Percentiles rank a stretch among this genome's conserved stretches.
phyloP scores from a whole-genome alignment of 2,888 invertebrate species.

The Calephelis perditalis region DNA sequence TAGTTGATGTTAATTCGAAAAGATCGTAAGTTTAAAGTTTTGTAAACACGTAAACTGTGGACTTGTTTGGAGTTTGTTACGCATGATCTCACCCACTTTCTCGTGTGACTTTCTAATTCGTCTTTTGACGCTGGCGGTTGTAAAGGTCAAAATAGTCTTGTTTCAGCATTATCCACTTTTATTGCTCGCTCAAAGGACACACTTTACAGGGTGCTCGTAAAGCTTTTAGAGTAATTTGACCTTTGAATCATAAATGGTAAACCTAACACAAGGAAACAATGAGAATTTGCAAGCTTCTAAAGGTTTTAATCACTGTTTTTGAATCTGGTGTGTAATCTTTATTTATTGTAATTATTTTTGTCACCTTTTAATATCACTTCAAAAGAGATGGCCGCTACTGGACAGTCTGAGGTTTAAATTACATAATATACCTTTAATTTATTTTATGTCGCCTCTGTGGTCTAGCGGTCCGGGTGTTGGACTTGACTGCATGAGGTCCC shows the following conservation, averaged over 20 bases:
- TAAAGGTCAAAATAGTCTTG: conserved; percentile 38
- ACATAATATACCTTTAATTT: too few species aligned
- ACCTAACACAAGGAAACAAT: conserved; percentile 1
- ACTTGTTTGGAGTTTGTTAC: conserved; percentile 46
- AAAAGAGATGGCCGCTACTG: too few species aligned
- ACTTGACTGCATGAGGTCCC: too few species aligned
- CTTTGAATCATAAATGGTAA: conserved; percentile 37
- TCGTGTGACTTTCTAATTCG: conserved; percentile 48
- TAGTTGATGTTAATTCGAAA: conserved; percentile 44
- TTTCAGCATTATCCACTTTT: conserved; percentile 38
- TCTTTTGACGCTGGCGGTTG: conserved; percentile 39
- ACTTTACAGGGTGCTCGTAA: conserved; percentile 53
- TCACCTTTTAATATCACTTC: not conserved
- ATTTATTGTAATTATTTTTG: not conserved
- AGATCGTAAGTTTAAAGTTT: conserved; percentile 42
- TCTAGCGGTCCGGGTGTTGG: too few species aligned
- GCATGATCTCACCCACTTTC: conserved; percentile 39
- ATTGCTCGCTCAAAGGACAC: conserved; percentile 50
- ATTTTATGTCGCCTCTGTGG: too few species aligned
- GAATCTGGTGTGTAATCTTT: not conserved
- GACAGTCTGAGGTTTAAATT: too few species aligned
- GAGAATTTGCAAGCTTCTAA: not conserved
- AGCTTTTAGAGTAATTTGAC: conserved; percentile 52
- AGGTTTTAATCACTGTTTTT: not conserved
- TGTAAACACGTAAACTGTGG: conserved; percentile 54